These are phyloP conservation scores for Scaptomyza polygonia DNA, from an alignment of 2,888 invertebrate genomes.

Conservation along the genomic window DNA sequence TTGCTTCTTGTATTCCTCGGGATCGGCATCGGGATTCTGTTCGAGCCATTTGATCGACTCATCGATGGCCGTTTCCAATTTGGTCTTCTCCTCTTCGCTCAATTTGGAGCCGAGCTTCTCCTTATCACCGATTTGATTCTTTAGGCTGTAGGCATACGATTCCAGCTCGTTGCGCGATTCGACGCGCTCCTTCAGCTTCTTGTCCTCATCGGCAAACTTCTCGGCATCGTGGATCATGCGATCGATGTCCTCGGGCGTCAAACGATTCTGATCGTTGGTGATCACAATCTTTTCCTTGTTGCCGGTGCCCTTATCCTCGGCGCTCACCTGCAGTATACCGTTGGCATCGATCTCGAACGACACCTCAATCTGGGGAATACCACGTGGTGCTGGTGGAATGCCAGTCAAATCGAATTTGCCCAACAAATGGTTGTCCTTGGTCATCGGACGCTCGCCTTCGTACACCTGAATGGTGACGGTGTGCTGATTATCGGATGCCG, in stretches of 20 bases:
- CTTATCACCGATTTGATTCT: constrained; percentile 98
- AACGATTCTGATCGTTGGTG: constrained; percentile 98
- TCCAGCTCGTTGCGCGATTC: constrained; percentile 98
- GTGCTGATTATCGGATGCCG: constrained; percentile 99
- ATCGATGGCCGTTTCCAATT: constrained; percentile 97
- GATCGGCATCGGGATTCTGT: constrained; percentile 95
- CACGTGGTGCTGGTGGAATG: constrained; percentile 97
- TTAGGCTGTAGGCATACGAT: constrained; percentile 98
- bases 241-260: constrained; percentile 99
- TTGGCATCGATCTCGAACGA: constrained; percentile 98
- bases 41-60: constrained; percentile 99
- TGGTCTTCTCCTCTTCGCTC: constrained; percentile 95
- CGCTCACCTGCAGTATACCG: constrained; percentile 97
- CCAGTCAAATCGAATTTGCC: constrained; percentile 99
- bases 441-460: constrained; percentile 99
- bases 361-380: constrained; percentile 97
- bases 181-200: constrained; percentile 97
- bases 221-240: constrained; percentile 99
- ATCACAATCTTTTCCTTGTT: constrained; percentile 99
- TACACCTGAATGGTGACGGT: constrained; percentile 99
- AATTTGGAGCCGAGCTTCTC: constrained; percentile 97
- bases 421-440: constrained; percentile 99
- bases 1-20: constrained; percentile 96
- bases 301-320: constrained; percentile 99
- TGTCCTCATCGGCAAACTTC: constrained; percentile 99